Base-by-base conservation (phyloP, 2,888 invertebrate genomes). In the Gerris lacustris region DNA sequence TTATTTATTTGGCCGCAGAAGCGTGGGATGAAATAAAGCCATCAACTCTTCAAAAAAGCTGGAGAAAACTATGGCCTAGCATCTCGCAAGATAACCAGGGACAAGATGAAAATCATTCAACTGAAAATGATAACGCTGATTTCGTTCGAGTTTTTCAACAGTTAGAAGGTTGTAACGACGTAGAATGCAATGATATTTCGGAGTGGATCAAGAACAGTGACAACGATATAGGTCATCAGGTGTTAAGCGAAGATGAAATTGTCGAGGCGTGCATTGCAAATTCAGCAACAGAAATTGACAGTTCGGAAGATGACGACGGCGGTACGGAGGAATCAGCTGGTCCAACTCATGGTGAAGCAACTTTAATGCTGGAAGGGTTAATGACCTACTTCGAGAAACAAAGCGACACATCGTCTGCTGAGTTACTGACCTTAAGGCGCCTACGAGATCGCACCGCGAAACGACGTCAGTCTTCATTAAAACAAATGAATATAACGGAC, bases 321-420 rank as follows among this genome's bases (percentile, higher is more conserved):
- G 67, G 45, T 71, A 71, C 63, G 64, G 71, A 71, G 45, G 55
- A 71, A 72, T 17, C 69, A 67, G 66, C 63, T 15, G 66, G 17
- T 43, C 11, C 43, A 67, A 71, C 67, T 66, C 67, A 69, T 69
- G 69, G 68, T 63, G 69, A 72, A 71, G 71, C 67, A 17, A 69
- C 69, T 71, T 45, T 64, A 71, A 71, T 72, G 71, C 55, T 69
- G 69, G 63, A 71, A 63, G 44, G 47, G 69, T 69, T 72, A 67
- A 44, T 72, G 72, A 71, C 9, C 31, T 72, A 71, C 64, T 72
- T 72, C 18, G 66, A 71, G 55, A 72, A 71, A 63, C 70, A 71
- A 71, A 69, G 63, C 44, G 68, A 71, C 18, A 72, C 67, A 68
- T 71, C 69, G n/a, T 55, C 69, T 47, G 55, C 64, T 69, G 71